A percentile compares a stretch with the other conserved stretches of the same genome.
These are phyloP conservation scores for Metalampra italica DNA, from an alignment of 2,888 invertebrate species.

Conservation along the genomic window DNA sequence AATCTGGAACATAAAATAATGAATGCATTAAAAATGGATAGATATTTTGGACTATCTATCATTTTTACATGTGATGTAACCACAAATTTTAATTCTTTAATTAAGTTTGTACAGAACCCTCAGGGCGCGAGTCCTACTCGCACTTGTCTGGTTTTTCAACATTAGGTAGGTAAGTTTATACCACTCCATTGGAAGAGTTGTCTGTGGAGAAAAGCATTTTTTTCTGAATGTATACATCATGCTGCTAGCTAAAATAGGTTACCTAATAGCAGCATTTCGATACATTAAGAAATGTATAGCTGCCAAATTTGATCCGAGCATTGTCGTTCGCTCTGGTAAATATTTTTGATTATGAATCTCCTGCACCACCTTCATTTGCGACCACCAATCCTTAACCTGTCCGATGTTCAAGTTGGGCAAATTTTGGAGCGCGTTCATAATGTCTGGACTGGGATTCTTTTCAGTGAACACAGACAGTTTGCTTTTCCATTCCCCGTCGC, in stretches of 20 bases:
- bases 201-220: too few species aligned
- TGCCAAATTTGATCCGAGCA: conserved; percentile 89
- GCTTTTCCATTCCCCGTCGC: conserved; percentile 77
- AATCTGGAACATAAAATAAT: conserved; percentile 50
- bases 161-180: too few species aligned
- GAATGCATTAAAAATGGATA: not conserved
- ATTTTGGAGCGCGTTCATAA: conserved; percentile 63
- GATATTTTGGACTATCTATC: too few species aligned
- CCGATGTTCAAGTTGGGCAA: conserved; percentile 73
- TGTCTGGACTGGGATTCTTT: conserved; percentile 56
- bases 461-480: conserved; percentile 77
- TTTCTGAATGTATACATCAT: too few species aligned
- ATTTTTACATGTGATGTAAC: too few species aligned
- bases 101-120: too few species aligned
- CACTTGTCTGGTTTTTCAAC: too few species aligned
- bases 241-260: too few species aligned
- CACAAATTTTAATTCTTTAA: too few species aligned
- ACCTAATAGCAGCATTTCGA: conserved; percentile 86
- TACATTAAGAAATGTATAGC: conserved; percentile 90
- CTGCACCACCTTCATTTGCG: conserved; percentile 57
- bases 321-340: conserved; percentile 77
- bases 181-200: too few species aligned
- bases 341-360: conserved; percentile 80
- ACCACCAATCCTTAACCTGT: conserved; percentile 78
- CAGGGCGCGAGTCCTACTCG: too few species aligned